These are phyloP conservation scores for Endotricha flammealis DNA, from an alignment of 2,888 invertebrate genomes.

Conservation along the genomic window DNA sequence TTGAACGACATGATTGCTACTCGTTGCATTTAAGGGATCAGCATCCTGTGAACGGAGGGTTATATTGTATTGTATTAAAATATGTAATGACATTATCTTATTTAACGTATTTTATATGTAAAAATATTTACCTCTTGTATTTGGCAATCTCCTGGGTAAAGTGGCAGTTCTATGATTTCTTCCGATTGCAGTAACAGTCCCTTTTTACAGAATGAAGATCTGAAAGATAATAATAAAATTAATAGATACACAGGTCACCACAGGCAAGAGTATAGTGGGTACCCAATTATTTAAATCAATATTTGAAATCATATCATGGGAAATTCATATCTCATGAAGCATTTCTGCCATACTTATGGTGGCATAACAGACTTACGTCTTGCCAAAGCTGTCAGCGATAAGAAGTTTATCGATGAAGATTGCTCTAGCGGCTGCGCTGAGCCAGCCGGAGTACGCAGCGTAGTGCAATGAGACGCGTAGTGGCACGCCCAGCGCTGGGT, in stretches of 20 bases:
- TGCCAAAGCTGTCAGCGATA: constrained; percentile 90
- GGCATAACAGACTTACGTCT: constrained; percentile 84
- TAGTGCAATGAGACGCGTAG: constrained; percentile 86
- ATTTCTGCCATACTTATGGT: no score
- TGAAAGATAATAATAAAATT: constrained; percentile 41
- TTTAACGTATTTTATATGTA: no score
- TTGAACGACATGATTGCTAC: constrained; percentile 30
- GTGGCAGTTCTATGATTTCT: constrained; percentile 83
- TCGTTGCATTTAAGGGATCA: constrained; percentile 35
- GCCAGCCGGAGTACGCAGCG: constrained; percentile 94
- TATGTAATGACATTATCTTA: no score
- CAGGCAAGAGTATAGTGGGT: no score
- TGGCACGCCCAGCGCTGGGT: constrained; percentile 89
- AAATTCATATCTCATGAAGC: no score
- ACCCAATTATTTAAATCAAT: no score
- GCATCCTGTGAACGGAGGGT: no score
- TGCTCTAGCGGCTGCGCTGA: constrained; percentile 87
- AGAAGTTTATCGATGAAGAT: constrained; percentile 91
- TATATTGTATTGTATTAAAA: no score
- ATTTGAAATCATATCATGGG: no score
- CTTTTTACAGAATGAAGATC: constrained; percentile 88
- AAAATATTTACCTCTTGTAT: constrained; percentile 68
- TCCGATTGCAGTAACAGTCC: constrained; percentile 86
- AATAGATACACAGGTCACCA: no score
- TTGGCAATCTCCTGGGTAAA: constrained; percentile 88